Evolutionary conservation across 2,888 invertebrate genomes (phyloP).

Genomic region (Aquatica leii): DNA sequence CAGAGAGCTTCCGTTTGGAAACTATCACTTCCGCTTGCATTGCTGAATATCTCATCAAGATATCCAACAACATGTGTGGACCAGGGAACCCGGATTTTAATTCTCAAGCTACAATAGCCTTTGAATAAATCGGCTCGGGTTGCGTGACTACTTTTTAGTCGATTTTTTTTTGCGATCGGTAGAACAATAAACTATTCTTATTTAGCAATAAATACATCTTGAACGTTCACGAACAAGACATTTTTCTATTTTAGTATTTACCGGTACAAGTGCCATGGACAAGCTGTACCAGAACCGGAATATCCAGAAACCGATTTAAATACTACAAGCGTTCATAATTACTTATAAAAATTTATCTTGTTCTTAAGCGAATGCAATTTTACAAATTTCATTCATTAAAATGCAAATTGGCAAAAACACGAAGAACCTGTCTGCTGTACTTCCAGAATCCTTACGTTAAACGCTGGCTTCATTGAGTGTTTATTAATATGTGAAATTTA

Average conservation of each 20-base stretch:
- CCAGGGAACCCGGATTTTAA: slow-evolving; percentile 10
- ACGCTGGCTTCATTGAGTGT: background rate
- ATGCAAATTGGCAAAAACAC: slow-evolving; percentile 5
- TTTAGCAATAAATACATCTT: no score
- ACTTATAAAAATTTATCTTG: background rate
- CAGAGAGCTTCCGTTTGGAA: slow-evolving; percentile 9
- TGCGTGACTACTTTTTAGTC: background rate
- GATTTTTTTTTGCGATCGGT: background rate
- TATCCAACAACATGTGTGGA: slow-evolving; percentile 4
- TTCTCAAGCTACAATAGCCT: background rate
- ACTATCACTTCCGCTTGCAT: slow-evolving; percentile 15
- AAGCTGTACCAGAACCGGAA: background rate
- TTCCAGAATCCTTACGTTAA: slow-evolving; percentile 10
- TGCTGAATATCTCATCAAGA: slow-evolving; percentile 17
- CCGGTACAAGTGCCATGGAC: background rate
- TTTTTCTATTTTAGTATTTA: background rate
- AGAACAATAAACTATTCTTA: background rate
- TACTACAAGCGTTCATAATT: background rate
- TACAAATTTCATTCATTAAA: slow-evolving; percentile 8
- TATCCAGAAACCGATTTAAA: background rate
- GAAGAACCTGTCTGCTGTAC: slow-evolving; percentile 8
- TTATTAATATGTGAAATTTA: background rate
- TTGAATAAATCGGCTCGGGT: slow-evolving; percentile 4
- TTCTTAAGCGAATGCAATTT: background rate
- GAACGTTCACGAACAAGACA: no score